These are phyloP conservation scores for Microcebus ravelobensis DNA, from an alignment of 2,113 vertebrate species.

Conservation along the genomic window DNA sequence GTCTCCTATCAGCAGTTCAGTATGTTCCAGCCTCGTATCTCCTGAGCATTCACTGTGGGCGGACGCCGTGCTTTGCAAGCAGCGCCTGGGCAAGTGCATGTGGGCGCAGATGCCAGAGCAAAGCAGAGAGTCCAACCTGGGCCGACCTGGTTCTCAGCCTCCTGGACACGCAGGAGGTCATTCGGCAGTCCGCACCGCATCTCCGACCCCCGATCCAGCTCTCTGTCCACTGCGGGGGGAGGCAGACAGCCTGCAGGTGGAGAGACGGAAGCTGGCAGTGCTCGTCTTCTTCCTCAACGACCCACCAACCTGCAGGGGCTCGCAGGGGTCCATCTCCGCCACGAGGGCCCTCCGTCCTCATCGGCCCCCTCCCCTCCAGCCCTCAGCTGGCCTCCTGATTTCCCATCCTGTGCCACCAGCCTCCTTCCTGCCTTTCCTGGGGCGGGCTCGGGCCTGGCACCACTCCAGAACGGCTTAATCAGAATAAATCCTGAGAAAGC, in stretches of 20 bases:
- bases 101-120: not conserved
- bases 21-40: not conserved
- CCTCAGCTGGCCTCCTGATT: slow-evolving; percentile 75
- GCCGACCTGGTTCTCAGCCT: not conserved
- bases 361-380: slow-evolving; percentile 53
- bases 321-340: not conserved
- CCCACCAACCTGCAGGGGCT: not conserved
- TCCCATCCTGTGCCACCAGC: slow-evolving; percentile 71
- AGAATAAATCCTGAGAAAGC: slow-evolving; percentile 83
- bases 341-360: not conserved
- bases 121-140: not conserved
- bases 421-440: slow-evolving; percentile 79
- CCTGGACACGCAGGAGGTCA: not conserved
- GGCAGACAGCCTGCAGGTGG: not conserved
- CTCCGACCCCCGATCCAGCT: not conserved
- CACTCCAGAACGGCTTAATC: slow-evolving; percentile 81
- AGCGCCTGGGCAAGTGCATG: fast-evolving
- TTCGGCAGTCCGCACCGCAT: fast-evolving
- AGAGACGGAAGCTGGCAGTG: not conserved
- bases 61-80: not conserved
- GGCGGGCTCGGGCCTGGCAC: slow-evolving; percentile 77
- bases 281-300: not conserved
- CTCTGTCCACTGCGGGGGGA: not conserved
- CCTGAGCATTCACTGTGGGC: not conserved
- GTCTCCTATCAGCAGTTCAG: not conserved